Conservation (phyloP, 2,113 vertebrate species). For the Tonatia bakeri region DNA sequence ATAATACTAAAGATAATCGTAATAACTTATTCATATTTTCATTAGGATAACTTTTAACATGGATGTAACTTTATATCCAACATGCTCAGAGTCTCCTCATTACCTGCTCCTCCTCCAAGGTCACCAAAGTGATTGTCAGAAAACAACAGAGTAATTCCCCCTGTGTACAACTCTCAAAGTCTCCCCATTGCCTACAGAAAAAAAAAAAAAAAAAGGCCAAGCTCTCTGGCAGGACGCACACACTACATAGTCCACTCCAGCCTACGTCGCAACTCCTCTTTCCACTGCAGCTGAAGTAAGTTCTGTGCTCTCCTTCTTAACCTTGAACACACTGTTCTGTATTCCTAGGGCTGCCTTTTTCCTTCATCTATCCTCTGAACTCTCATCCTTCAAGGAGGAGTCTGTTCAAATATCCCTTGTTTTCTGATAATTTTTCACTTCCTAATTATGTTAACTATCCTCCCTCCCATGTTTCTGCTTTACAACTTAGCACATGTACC, state of each 20-base stretch:
- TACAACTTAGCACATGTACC: neutral
- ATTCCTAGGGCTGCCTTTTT: neutral
- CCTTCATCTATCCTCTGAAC: neutral
- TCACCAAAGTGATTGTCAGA: neutral
- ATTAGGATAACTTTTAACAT: neutral
- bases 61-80: neutral
- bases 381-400: neutral
- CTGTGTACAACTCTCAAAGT: neutral
- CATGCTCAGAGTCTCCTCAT: neutral
- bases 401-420: neutral
- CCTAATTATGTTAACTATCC: neutral
- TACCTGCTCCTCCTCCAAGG: neutral
- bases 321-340: neutral
- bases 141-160: neutral
- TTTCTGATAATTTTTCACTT: neutral
- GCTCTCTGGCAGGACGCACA: neutral
- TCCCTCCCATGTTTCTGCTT: neutral
- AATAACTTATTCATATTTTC: neutral
- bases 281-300: neutral
- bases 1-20: neutral
- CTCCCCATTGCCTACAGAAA: neutral
- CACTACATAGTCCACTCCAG: neutral
- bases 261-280: neutral
- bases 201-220: neutral
- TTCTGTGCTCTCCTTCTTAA: neutral